These are phyloP conservation scores for Gymnobelideus leadbeateri DNA, from an alignment of 2,113 vertebrate genomes.

Conservation along the genomic window DNA sequence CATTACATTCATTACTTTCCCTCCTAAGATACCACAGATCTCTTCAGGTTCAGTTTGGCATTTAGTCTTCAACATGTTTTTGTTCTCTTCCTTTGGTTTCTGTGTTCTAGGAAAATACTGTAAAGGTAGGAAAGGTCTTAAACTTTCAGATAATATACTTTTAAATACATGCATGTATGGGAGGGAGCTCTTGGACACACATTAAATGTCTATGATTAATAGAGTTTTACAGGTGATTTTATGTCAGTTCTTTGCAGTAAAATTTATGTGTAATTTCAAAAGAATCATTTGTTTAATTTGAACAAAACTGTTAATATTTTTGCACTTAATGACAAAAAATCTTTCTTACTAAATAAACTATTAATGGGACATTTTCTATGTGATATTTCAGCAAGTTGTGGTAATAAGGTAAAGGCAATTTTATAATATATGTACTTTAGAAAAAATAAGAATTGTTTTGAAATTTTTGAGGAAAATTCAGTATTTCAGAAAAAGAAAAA, in stretches of 20 bases:
- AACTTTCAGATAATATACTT: not conserved
- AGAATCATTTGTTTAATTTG: not conserved
- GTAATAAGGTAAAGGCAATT: not conserved
- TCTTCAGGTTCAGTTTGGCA: slow-evolving; percentile 23
- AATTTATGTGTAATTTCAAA: not conserved
- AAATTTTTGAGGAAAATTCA: slow-evolving; percentile 7
- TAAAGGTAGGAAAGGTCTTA: not conserved
- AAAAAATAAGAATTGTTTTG: slow-evolving; percentile 3
- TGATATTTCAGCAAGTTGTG: slow-evolving; percentile 24
- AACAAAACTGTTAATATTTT: slow-evolving; percentile 18
- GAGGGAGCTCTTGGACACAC: not conserved
- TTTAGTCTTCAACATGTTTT: not conserved
- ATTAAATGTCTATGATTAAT: not conserved
- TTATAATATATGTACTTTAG: not conserved
- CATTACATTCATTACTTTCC: not conserved
- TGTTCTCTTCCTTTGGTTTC: not conserved
- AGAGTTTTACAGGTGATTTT: not conserved
- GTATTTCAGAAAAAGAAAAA: slow-evolving; percentile 49
- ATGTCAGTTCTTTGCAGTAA: not conserved
- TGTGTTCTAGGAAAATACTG: not conserved
- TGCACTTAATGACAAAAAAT: not conserved
- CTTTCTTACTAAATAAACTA: slow-evolving; percentile 5
- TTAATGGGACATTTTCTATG: slow-evolving; percentile 22
- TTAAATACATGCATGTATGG: not conserved
- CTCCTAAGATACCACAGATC: not conserved